Conservation (phyloP, 1,140 invertebrate species). For the Drosophila rhopaloa region DNA sequence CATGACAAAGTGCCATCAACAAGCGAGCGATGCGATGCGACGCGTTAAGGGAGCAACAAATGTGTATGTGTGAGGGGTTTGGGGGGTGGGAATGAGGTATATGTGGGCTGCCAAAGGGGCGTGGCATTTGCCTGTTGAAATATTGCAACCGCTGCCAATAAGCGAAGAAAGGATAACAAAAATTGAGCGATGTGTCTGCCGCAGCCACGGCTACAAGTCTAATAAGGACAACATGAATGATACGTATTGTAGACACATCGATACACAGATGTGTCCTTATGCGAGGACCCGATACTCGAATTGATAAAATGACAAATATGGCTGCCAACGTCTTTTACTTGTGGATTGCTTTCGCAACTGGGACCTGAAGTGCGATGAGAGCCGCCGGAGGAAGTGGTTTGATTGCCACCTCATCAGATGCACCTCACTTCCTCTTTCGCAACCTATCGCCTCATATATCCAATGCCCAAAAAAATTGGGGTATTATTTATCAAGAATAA, state of each 20-base stretch:
- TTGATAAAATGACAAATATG: constrained; percentile 62
- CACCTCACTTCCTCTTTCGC: constrained; percentile 13
- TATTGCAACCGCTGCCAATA: constrained; percentile 57
- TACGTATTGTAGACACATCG: constrained; percentile 41
- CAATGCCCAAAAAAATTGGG: background rate
- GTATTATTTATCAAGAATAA: background rate
- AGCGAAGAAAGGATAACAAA: constrained; percentile 59
- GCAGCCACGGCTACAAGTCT: constrained; percentile 49
- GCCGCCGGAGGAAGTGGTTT: constrained; percentile 10
- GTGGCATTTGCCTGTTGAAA: constrained; percentile 63
- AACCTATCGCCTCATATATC: background rate
- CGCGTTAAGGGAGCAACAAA: constrained; percentile 32
- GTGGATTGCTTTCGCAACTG: constrained; percentile 39
- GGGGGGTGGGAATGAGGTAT: background rate
- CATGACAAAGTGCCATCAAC: constrained; percentile 81
- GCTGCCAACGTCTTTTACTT: constrained; percentile 43
- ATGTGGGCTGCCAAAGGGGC: constrained; percentile 16
- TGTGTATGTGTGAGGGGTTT: background rate
- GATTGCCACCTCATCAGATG: constrained; percentile 35
- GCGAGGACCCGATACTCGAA: constrained; percentile 27
- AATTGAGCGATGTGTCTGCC: constrained; percentile 57
- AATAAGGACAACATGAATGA: constrained; percentile 58
- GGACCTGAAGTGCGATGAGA: constrained; percentile 28
- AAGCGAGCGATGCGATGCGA: constrained; percentile 46
- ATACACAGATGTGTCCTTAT: constrained; percentile 18